A percentile compares a stretch with the other conserved stretches of the same genome.
Evolutionary conservation across 2,113 vertebrate species (phyloP).

Genomic region (Chloropsis hardwickii): DNA sequence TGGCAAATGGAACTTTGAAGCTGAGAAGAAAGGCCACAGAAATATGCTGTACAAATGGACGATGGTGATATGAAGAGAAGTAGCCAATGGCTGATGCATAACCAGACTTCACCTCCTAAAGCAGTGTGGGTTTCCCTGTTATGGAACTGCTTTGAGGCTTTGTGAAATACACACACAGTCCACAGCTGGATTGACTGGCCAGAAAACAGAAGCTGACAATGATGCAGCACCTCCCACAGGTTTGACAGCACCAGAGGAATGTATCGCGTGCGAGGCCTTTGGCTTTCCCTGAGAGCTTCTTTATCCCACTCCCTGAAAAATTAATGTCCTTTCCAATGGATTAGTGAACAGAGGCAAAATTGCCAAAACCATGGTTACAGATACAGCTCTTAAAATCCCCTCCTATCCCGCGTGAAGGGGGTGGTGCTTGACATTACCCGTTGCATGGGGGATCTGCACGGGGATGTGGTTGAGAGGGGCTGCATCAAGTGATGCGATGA

Average conservation of each 20-base stretch:
- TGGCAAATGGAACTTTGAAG: background rate
- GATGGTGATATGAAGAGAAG: background rate
- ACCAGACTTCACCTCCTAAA: background rate
- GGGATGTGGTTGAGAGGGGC: background rate
- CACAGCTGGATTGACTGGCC: background rate
- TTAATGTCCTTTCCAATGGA: background rate
- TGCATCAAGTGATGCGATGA: fast-evolving
- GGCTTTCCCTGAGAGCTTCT: background rate
- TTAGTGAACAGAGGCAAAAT: background rate
- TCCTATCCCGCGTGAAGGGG: background rate
- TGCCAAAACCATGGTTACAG: background rate
- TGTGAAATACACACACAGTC: background rate
- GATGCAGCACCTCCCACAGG: background rate
- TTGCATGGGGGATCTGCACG: fast-evolving
- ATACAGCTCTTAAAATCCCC: background rate
- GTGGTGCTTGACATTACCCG: background rate
- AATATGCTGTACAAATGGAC: background rate
- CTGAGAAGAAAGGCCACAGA: background rate
- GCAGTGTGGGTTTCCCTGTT: background rate
- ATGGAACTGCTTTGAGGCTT: background rate
- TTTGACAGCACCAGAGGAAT: background rate
- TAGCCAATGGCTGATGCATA: background rate
- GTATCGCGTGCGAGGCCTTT: fast-evolving
- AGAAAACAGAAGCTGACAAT: background rate
- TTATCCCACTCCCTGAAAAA: background rate